Evolutionary conservation across 2,888 invertebrate species (phyloP), one percentile per base, ranked within the genome.

Genomic region (Hydroisotoma schaefferi): DNA sequence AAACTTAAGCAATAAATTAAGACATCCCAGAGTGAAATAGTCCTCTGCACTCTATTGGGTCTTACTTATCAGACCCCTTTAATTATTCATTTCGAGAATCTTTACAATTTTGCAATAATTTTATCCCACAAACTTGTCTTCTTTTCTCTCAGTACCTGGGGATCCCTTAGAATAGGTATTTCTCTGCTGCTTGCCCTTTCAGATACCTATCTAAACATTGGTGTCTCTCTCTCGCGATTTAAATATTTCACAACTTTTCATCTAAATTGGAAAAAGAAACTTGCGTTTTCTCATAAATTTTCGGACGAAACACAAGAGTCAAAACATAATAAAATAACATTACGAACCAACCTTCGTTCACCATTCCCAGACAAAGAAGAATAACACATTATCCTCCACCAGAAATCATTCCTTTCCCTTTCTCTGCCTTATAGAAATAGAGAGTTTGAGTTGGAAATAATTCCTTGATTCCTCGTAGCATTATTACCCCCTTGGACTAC

Each of bases 1-100:
- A 46, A 46, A 46, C 26, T 46, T 22, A 22, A 22, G 23, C 46
- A 20, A 49, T 49, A 49, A 28, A 49, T 49, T 25, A 49, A 3
- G 28, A 12, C n/a, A 27, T 28, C 28, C 49, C 6, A 8, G 15
- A n/a, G 25, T 18, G 28, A 28, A 18, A 20, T 15, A 28, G 28
- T 49, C 28, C 18, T 20, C 26, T 49, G 18, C 28, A 49, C 28
- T 46, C 15, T 46, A 46, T 46, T 15, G 46, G 20, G 40, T 40
- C 20, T 40, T n/a, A n/a, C n/a, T n/a, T 40, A 40, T 40, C 40
- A 40, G 20, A 46, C 20, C 46, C 4, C 46, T 46, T 33, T 46
- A 46, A 46, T 46, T 46, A 22, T 46, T 25, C 46, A 25, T 25
- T 5, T 3, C 15, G 23, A 20, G 46, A 15, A 40, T 40, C 40